phyloP scores from a whole-genome alignment of 2,888 invertebrate genomes.

The Leptinotarsa rubiginosa region DNA sequence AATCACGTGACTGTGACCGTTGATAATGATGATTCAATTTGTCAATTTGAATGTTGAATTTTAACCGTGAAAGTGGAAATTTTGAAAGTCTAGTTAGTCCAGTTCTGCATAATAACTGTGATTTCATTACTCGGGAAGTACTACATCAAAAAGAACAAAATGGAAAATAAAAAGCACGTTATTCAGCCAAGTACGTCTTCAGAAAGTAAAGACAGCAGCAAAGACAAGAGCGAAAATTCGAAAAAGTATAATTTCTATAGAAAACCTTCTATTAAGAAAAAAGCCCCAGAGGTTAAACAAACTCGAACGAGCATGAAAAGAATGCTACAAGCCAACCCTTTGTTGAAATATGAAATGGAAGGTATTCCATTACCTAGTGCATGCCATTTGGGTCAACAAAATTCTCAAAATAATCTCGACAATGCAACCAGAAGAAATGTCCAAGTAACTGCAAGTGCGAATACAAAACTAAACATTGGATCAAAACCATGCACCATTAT shows the following conservation, averaged over 20 bases:
- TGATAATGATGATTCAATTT: neutral
- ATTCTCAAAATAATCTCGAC: neutral
- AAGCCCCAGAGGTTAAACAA: slow-evolving; percentile 54
- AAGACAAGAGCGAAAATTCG: slow-evolving; percentile 30
- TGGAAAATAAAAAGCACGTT: slow-evolving; percentile 9
- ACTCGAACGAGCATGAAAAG: slow-evolving; percentile 57
- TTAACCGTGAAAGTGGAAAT: neutral
- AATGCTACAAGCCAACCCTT: slow-evolving; percentile 54
- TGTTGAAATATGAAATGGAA: slow-evolving; percentile 48
- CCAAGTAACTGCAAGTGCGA: neutral
- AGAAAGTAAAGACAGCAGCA: slow-evolving; percentile 23
- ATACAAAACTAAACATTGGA: slow-evolving; percentile 12
- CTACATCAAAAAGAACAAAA: neutral
- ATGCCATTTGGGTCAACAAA: neutral
- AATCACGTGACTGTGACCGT: neutral
- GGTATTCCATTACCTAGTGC: slow-evolving; percentile 21
- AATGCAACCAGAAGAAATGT: neutral
- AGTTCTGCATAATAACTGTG: neutral
- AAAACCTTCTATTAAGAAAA: slow-evolving; percentile 47
- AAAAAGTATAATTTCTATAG: slow-evolving; percentile 44
- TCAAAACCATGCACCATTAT: slow-evolving; percentile 15
- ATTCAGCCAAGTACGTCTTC: neutral
- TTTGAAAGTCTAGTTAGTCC: too few species aligned
- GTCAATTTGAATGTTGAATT: slow-evolving; percentile 15
- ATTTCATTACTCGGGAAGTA: neutral